These are phyloP conservation scores for Pygoscelis antarcticus DNA, from an alignment of 2,113 vertebrate genomes.

Conservation along the genomic window DNA sequence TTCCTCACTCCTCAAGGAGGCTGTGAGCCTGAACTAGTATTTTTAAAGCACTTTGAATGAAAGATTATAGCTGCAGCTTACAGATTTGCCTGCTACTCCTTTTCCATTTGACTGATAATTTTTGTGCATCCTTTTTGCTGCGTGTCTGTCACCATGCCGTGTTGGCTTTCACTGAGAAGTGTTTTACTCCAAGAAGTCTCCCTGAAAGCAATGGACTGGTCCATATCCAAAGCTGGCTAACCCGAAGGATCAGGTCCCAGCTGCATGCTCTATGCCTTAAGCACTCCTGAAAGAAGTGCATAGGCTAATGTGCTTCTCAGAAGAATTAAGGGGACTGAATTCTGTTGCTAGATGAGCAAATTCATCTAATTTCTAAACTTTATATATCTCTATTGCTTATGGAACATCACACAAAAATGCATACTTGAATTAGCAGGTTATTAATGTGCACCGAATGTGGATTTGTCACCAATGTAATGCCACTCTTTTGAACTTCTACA, in stretches of 20 bases:
- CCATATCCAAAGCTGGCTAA: background rate
- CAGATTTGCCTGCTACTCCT: background rate
- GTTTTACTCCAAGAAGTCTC: background rate
- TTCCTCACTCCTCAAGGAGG: background rate
- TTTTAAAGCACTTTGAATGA: background rate
- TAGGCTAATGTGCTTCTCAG: background rate
- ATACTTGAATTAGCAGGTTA: background rate
- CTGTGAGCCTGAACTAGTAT: background rate
- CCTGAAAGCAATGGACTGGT: background rate
- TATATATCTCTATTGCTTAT: background rate
- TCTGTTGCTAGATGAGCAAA: background rate
- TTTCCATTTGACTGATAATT: background rate
- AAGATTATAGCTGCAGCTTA: background rate
- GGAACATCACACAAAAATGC: background rate
- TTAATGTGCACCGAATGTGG: background rate
- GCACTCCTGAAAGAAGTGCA: background rate
- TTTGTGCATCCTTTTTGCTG: background rate
- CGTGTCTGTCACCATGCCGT: rapidly evolving
- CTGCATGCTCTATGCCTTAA: background rate
- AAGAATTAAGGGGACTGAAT: background rate
- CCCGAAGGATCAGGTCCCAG: background rate
- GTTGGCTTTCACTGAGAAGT: background rate
- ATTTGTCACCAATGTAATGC: background rate
- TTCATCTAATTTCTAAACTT: background rate
- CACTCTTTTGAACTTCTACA: background rate